Evolutionary conservation across 2,113 vertebrate genomes (phyloP).

Genomic region (Halichoerus grypus): DNA sequence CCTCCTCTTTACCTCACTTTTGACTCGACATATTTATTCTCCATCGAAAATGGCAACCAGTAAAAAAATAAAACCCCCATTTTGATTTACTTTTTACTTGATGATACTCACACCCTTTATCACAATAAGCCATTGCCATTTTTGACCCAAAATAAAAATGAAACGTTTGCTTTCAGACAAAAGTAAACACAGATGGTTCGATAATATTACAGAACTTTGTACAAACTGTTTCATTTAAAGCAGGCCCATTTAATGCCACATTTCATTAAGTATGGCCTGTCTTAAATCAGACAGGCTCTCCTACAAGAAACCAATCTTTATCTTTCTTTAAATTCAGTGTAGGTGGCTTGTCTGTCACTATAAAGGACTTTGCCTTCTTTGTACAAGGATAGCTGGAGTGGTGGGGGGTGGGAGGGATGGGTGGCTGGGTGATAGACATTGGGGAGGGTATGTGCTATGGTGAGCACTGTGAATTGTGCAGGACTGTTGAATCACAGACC

Average conservation of each 20-base stretch:
- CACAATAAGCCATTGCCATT: conserved; percentile 58
- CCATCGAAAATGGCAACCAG: conserved; percentile 60
- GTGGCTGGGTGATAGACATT: too few relatives aligned
- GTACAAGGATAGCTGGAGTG: not conserved
- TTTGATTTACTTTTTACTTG: conserved; percentile 61
- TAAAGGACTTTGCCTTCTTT: conserved; percentile 71
- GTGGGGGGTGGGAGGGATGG: too few relatives aligned
- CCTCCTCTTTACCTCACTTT: conserved; percentile 37
- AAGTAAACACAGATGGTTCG: conserved; percentile 74
- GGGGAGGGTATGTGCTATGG: too few relatives aligned
- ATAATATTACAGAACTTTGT: conserved; percentile 68
- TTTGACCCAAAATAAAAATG: conserved; percentile 62
- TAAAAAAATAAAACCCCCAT: conserved; percentile 64
- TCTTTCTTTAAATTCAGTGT: conserved; percentile 73
- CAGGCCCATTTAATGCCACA: conserved; percentile 53
- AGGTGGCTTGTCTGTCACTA: conserved; percentile 69
- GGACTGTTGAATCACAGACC: too few relatives aligned
- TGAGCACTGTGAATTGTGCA: too few relatives aligned
- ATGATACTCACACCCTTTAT: conserved; percentile 71
- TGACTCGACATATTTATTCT: not conserved
- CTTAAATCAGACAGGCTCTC: conserved; percentile 72
- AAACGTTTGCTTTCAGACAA: conserved; percentile 77
- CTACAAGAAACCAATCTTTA: conserved; percentile 68
- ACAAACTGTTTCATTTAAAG: conserved; percentile 67
- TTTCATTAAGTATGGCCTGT: conserved; percentile 71